A percentile compares a stretch with the other conserved stretches of the same genome.
Evolutionary conservation across 2,113 vertebrate species (phyloP).

Genomic region (Corythoichthys intestinalis): DNA sequence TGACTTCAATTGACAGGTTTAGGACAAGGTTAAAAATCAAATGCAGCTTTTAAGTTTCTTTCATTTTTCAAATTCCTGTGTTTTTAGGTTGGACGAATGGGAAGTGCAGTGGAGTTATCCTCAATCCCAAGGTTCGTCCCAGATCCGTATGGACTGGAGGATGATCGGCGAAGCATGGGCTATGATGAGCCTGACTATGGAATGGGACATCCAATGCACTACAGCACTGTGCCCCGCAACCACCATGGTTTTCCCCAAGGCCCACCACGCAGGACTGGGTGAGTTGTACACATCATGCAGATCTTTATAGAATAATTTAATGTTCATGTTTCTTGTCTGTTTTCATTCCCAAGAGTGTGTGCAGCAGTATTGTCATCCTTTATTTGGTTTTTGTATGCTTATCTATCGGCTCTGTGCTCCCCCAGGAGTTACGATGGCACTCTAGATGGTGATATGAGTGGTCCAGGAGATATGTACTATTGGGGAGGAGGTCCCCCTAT

Average conservation of each 20-base stretch:
- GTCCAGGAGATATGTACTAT: conserved; percentile 81
- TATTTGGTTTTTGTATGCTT: neutral
- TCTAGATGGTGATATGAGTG: conserved; percentile 83
- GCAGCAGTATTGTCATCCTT: neutral
- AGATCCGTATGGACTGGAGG: conserved; percentile 86
- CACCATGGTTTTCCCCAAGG: conserved; percentile 70
- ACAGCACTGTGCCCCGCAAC: conserved; percentile 81
- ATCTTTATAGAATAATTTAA: neutral
- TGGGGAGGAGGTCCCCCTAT: conserved; percentile 79
- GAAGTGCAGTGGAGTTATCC: conserved; percentile 85
- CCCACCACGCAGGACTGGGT: conserved; percentile 85
- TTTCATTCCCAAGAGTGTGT: neutral
- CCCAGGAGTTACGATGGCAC: conserved; percentile 90
- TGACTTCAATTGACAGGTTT: neutral
- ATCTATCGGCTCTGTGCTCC: neutral
- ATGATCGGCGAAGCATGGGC: conserved; percentile 90
- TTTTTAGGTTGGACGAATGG: conserved; percentile 82
- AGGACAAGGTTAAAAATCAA: neutral
- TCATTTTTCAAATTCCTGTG: neutral
- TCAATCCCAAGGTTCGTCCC: conserved; percentile 80
- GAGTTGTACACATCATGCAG: conserved; percentile 20
- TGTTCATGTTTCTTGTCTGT: neutral
- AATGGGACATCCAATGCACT: conserved; percentile 79
- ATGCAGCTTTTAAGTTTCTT: neutral
- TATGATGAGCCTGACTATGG: conserved; percentile 89